Evolutionary conservation across 2,797 vertebrate genomes (phyloP).

Genomic region (Rhinatrema bivittatum): DNA sequence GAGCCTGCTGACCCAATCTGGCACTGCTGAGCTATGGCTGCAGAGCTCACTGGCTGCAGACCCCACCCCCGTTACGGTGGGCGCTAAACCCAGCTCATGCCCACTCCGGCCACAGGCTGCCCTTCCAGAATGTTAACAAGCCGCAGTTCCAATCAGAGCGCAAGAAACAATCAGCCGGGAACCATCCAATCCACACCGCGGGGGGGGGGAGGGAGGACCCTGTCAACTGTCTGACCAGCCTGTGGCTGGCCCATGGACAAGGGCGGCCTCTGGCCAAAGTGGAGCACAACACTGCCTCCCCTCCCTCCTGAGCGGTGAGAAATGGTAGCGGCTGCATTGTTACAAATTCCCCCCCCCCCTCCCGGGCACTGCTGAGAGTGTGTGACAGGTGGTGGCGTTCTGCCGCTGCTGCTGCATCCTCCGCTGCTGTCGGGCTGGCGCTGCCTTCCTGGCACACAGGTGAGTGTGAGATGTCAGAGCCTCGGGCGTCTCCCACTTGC

Average conservation of each 20-base stretch:
- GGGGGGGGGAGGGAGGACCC: not conserved
- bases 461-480: conserved; percentile 28
- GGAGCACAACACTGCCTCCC: conserved; percentile 25
- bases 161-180: not conserved
- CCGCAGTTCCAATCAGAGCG: not conserved
- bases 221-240: not conserved
- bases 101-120: no score
- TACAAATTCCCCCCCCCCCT: conserved; percentile 56
- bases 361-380: conserved; percentile 24
- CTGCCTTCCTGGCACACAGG: conserved; percentile 12
- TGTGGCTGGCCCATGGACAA: not conserved
- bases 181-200: not conserved
- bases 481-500: not conserved
- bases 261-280: not conserved
- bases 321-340: conserved; percentile 54
- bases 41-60: not conserved
- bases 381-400: conserved; percentile 1
- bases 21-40: no score
- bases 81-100: no score
- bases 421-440: conserved; percentile 1
- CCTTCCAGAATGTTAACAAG: no score
- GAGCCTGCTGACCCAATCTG: no score
- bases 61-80: not conserved
- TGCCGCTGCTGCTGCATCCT: conserved; percentile 6
- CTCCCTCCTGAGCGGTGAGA: conserved; percentile 51